Percentiles rank a stretch among this genome's conserved stretches.
Conservation (phyloP, 2,888 invertebrate genomes). For the Papilio demoleus region DNA sequence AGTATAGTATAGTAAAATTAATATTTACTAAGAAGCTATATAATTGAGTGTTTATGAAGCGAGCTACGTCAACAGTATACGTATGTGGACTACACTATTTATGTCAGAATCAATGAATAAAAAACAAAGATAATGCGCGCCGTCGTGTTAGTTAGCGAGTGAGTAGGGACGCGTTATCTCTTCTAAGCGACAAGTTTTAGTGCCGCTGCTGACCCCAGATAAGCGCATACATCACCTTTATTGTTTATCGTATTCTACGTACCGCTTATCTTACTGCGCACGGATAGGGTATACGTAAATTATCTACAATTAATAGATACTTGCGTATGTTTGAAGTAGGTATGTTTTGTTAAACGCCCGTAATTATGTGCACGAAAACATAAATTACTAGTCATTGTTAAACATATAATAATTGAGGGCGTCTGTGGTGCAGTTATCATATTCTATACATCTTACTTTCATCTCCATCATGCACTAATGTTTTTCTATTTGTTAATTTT, state of each 20-base stretch:
- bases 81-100: not conserved
- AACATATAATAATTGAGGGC: too few species aligned
- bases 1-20: not conserved
- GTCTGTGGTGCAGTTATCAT: too few species aligned
- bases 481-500: too few species aligned
- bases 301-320: not conserved
- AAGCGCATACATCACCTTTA: constrained; percentile 37
- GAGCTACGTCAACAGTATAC: not conserved
- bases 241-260: constrained; percentile 23
- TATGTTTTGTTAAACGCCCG: not conserved
- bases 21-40: not conserved
- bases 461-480: too few species aligned
- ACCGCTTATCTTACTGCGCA: constrained; percentile 15
- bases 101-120: constrained; percentile 14
- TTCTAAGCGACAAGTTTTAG: constrained; percentile 32
- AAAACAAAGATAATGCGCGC: not conserved
- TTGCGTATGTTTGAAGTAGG: too few species aligned
- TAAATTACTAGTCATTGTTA: too few species aligned
- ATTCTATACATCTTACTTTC: too few species aligned
- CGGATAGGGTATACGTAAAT: not conserved
- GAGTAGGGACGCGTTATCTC: constrained; percentile 28
- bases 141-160: constrained; percentile 4
- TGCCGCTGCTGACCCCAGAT: constrained; percentile 29
- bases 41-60: not conserved
- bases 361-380: not conserved